phyloP scores from a whole-genome alignment of 2,888 invertebrate species.

The Escarpia spicata region DNA sequence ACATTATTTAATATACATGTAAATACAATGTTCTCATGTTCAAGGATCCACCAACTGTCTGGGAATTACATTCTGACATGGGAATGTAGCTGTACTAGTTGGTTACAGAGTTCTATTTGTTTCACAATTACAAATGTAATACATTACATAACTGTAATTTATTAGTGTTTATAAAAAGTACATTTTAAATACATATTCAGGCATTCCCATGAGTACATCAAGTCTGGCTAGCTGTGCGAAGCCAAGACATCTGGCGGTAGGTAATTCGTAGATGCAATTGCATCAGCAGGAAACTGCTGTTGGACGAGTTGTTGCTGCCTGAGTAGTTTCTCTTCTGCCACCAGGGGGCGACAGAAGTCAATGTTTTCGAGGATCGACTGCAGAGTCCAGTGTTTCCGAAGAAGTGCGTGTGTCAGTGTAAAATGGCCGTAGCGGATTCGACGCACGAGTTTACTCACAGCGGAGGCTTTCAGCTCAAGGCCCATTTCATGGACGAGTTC shows the following conservation, averaged over 20 bases:
- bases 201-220: background rate
- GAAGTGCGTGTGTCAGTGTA: slow-evolving; percentile 77
- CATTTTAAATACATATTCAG: background rate
- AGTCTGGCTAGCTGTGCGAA: background rate
- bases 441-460: slow-evolving; percentile 82
- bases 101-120: background rate
- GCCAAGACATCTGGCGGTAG: background rate
- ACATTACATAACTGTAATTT: background rate
- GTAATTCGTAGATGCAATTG: background rate
- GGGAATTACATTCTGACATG: too few relatives aligned
- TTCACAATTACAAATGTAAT: background rate
- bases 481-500: slow-evolving; percentile 86
- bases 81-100: background rate
- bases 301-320: background rate
- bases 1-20: background rate
- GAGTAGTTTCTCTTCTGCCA: slow-evolving; percentile 26
- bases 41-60: background rate
- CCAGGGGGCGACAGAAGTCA: slow-evolving; percentile 41
- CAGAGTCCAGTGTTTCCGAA: slow-evolving; percentile 77
- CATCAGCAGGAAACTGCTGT: background rate
- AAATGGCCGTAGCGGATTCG: slow-evolving; percentile 88
- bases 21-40: background rate
- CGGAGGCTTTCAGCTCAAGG: slow-evolving; percentile 79
- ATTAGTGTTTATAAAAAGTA: too few relatives aligned
- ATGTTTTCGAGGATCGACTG: slow-evolving; percentile 53